These are phyloP conservation scores for Lagopus leucura DNA, from an alignment of 2,113 vertebrate genomes.

Conservation along the genomic window DNA sequence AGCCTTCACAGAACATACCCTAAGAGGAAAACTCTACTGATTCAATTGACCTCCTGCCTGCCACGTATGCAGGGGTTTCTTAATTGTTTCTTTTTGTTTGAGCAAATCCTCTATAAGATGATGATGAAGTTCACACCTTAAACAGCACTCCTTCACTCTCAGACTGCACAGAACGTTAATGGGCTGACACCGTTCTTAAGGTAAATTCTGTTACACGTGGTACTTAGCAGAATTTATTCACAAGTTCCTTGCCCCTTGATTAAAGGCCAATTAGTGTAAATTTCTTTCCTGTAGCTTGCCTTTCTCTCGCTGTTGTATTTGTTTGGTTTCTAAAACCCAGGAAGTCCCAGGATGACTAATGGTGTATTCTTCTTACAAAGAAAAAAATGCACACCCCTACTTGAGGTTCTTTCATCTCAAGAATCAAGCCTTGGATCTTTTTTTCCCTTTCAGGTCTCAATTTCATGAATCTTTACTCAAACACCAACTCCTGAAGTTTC, in stretches of 20 bases:
- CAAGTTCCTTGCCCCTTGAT: not conserved
- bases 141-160: not conserved
- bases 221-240: not conserved
- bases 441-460: not conserved
- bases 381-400: fast-evolving
- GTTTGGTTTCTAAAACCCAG: not conserved
- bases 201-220: not conserved
- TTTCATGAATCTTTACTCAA: not conserved
- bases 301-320: not conserved
- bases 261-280: not conserved
- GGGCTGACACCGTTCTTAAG: not conserved
- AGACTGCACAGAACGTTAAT: not conserved
- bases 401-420: not conserved
- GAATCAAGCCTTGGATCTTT: not conserved
- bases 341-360: not conserved
- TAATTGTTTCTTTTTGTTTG: too few relatives aligned
- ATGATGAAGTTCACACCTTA: too few relatives aligned
- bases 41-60: too few relatives aligned
- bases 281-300: not conserved
- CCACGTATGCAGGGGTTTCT: too few relatives aligned
- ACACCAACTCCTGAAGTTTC: not conserved
- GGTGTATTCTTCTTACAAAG: not conserved
- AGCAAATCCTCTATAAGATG: too few relatives aligned
- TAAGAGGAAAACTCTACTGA: too few relatives aligned
- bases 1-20: too few relatives aligned